Conservation (phyloP, 2,113 vertebrate species). For the Sylvilagus bachmani region DNA sequence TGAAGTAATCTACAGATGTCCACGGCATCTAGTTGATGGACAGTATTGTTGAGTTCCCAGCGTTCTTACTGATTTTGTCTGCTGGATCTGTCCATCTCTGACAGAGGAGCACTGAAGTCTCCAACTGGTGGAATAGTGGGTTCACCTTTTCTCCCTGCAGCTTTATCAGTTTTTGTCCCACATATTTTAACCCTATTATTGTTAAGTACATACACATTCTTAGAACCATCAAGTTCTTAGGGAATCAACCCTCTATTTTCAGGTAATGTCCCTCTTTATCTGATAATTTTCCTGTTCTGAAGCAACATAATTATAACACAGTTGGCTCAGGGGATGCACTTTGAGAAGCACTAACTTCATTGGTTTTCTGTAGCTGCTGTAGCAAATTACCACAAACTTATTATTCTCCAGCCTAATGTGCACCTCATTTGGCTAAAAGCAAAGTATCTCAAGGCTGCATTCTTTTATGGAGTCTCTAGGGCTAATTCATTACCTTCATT, state of each 20-base stretch:
- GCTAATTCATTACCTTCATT: neutral
- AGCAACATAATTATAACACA: neutral
- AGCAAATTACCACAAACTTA: neutral
- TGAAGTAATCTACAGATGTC: neutral
- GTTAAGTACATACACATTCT: neutral
- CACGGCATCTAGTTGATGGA: neutral
- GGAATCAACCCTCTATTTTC: neutral
- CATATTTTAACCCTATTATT: neutral
- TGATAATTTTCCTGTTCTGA: neutral
- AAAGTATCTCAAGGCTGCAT: neutral
- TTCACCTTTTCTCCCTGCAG: neutral
- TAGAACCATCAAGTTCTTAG: neutral
- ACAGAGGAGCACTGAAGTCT: neutral
- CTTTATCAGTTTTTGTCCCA: neutral
- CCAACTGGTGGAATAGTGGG: neutral
- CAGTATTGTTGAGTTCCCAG: neutral
- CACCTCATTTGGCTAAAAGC: neutral
- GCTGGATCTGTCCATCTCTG: neutral
- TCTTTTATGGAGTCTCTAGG: neutral
- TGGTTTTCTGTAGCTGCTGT: neutral
- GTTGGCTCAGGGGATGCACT: neutral
- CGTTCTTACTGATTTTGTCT: neutral
- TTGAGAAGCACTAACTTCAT: neutral
- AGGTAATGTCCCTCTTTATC: neutral
- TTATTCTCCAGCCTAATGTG: neutral